Conservation (phyloP, 30 jellyfish, hydroid and myxozoan genomes). For the Turritopsis dohrnii region DNA sequence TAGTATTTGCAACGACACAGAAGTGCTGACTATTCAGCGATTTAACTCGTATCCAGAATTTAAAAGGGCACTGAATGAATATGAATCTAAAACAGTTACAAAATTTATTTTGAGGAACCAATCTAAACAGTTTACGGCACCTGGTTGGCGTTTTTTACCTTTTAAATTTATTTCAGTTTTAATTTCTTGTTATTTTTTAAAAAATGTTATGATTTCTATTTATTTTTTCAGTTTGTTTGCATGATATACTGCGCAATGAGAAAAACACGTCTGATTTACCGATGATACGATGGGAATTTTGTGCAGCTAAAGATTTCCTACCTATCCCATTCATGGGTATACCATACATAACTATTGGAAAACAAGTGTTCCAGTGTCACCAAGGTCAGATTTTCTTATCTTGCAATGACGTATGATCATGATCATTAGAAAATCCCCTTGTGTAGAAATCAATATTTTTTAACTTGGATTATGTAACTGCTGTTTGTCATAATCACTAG, state of each 20-base stretch:
- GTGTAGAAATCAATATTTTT: too few relatives aligned
- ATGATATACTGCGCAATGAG: conserved; percentile 29
- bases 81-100: conserved; percentile 33
- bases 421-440: too few relatives aligned
- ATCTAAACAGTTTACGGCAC: conserved; percentile 28
- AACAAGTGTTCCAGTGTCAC: conserved; percentile 43
- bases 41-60: conserved; percentile 26
- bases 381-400: conserved; percentile 26
- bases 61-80: conserved; percentile 22
- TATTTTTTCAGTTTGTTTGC: conserved; percentile 26
- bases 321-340: conserved; percentile 39
- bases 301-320: conserved; percentile 40
- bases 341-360: conserved; percentile 30
- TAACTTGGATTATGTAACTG: too few relatives aligned
- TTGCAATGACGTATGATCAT: too few relatives aligned
- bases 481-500: too few relatives aligned
- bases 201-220: neutral
- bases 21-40: conserved; percentile 12
- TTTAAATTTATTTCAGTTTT: neutral
- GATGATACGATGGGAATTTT: conserved; percentile 38
- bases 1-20: neutral
- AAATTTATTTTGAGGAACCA: conserved; percentile 37
- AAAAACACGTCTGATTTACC: conserved; percentile 32
- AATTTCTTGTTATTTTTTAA: too few relatives aligned
- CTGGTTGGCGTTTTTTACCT: conserved; percentile 8